These are phyloP conservation scores for Drosophila sechellia DNA, from an alignment of 1,140 invertebrate genomes.

Conservation along the genomic window DNA sequence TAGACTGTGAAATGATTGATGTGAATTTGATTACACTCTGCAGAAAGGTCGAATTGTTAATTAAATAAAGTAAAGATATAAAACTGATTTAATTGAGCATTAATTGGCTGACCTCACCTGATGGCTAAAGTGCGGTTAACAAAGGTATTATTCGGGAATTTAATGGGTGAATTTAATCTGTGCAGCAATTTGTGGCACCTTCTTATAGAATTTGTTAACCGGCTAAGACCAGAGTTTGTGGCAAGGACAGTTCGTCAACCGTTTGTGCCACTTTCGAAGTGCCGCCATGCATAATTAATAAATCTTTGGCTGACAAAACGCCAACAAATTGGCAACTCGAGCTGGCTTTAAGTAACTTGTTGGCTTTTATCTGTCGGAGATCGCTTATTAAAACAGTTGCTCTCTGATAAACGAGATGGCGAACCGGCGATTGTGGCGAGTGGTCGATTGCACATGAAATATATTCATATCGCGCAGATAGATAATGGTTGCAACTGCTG, in stretches of 20 bases:
- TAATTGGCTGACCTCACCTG: constrained; percentile 31
- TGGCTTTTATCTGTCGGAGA: constrained; percentile 73
- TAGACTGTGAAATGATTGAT: constrained; percentile 54
- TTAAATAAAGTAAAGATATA: constrained; percentile 24
- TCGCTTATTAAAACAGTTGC: constrained; percentile 77
- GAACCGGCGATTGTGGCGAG: constrained; percentile 63
- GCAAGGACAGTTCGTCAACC: constrained; percentile 53
- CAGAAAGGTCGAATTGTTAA: constrained; percentile 10
- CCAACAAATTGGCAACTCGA: constrained; percentile 69
- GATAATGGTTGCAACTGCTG: constrained; percentile 64
- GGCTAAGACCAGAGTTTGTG: not conserved
- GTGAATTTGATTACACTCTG: constrained; percentile 53
- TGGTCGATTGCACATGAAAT: constrained; percentile 54
- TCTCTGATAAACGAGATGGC: constrained; percentile 76
- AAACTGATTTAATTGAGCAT: constrained; percentile 39
- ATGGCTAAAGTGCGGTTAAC: not conserved
- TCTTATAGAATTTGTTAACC: not conserved
- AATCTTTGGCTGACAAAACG: constrained; percentile 67
- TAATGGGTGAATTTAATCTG: not conserved
- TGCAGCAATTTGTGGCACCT: not conserved
- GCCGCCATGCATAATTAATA: constrained; percentile 72
- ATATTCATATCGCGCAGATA: constrained; percentile 52
- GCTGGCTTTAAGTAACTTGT: constrained; percentile 72
- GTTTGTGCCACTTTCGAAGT: constrained; percentile 52
- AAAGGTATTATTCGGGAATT: not conserved